phyloP scores from a whole-genome alignment of 2,888 invertebrate genomes.

The Parnassius apollo region DNA sequence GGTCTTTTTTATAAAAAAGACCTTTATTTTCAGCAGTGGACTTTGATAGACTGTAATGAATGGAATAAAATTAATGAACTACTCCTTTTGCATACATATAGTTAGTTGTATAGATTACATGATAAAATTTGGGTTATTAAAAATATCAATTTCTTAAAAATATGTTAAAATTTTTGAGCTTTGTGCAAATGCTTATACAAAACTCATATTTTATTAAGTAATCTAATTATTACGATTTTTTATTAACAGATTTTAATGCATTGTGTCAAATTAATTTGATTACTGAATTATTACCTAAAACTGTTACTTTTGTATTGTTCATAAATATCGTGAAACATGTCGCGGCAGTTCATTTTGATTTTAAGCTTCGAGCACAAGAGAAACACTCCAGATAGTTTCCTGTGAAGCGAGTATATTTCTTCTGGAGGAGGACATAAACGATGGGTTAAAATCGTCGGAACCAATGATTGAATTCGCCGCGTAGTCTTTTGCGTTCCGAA shows the following conservation, averaged over 20 bases:
- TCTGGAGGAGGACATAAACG: conserved; percentile 98
- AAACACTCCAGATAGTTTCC: conserved; percentile 97
- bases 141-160: too few species aligned
- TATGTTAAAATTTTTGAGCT: background rate
- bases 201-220: background rate
- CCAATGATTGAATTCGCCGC: conserved; percentile 89
- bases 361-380: conserved; percentile 93
- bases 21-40: too few species aligned
- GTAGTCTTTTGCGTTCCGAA: conserved; percentile 92
- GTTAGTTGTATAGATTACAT: too few species aligned
- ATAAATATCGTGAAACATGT: conserved; percentile 91
- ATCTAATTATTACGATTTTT: background rate
- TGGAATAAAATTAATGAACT: too few species aligned
- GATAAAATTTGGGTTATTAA: too few species aligned
- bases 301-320: conserved; percentile 79
- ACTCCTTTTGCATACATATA: too few species aligned
- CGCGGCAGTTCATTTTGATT: conserved; percentile 89
- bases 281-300: background rate
- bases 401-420: conserved; percentile 98
- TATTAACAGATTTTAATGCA: background rate
- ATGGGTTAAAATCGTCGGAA: conserved; percentile 96
- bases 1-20: too few species aligned
- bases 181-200: background rate
- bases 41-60: too few species aligned
- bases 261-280: background rate